Conservation (phyloP, 2,797 vertebrate genomes). For the Paedocypris micromegethes region DNA sequence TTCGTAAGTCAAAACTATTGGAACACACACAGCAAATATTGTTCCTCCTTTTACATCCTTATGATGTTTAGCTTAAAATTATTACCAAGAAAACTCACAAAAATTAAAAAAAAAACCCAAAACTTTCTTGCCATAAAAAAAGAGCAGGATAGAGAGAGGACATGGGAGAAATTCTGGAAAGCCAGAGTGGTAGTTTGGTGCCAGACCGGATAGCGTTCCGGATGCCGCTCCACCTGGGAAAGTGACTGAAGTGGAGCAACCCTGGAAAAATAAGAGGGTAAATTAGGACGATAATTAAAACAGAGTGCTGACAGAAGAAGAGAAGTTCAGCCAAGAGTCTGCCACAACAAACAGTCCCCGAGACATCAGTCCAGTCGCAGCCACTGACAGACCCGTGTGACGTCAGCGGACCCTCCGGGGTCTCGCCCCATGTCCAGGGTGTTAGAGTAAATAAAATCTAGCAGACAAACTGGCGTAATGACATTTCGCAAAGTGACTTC, state of each 20-base stretch:
- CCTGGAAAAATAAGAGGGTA: slow-evolving; percentile 40
- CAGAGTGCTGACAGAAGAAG: slow-evolving; percentile 43
- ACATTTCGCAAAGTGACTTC: neutral
- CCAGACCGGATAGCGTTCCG: slow-evolving; percentile 35
- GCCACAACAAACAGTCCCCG: slow-evolving; percentile 34
- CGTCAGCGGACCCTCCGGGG: neutral
- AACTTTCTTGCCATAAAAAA: slow-evolving; percentile 12
- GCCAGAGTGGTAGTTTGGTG: slow-evolving; percentile 17
- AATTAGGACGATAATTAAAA: slow-evolving; percentile 49
- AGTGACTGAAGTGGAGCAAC: slow-evolving; percentile 42
- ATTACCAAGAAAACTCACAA: neutral
- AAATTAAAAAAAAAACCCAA: neutral
- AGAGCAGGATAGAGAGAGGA: slow-evolving; percentile 18
- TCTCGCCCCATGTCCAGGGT: too few species aligned
- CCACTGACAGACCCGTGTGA: neutral
- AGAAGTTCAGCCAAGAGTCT: slow-evolving; percentile 43
- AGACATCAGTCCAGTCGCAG: slow-evolving; percentile 5
- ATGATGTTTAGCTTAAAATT: slow-evolving; percentile 2
- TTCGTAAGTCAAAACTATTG: neutral
- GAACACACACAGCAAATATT: neutral
- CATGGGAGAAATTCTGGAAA: slow-evolving; percentile 32
- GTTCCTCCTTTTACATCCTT: neutral
- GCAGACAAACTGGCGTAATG: neutral
- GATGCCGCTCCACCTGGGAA: slow-evolving; percentile 40
- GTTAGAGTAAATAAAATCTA: neutral